Percentiles rank a stretch among this genome's conserved stretches.
Evolutionary conservation across 2,888 invertebrate species (phyloP).

Genomic region (Magallana nippona): DNA sequence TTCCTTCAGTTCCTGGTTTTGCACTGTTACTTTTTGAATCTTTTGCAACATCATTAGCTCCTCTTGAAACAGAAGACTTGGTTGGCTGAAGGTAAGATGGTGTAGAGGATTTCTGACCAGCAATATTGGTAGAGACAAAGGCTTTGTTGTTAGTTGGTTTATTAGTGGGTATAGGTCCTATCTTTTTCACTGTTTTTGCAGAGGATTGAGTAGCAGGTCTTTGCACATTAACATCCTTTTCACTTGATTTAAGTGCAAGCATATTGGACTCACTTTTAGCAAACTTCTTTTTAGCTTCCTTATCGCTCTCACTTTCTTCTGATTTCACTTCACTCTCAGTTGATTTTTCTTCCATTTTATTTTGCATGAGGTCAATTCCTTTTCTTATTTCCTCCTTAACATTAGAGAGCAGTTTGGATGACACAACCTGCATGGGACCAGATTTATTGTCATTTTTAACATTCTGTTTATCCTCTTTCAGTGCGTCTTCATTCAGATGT

Average conservation of each 20-base stretch:
- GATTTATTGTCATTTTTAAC: background rate
- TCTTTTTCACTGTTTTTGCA: slow-evolving; percentile 33
- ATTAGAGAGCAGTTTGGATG: slow-evolving; percentile 62
- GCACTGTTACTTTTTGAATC: background rate
- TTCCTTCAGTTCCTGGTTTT: background rate
- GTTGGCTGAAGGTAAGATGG: slow-evolving; percentile 42
- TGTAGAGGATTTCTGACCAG: background rate
- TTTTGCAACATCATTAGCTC: slow-evolving; percentile 5
- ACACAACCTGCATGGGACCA: slow-evolving; percentile 57
- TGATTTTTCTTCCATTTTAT: slow-evolving; percentile 36
- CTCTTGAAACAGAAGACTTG: slow-evolving; percentile 34
- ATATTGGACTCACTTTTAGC: slow-evolving; percentile 43
- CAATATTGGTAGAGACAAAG: slow-evolving; percentile 25
- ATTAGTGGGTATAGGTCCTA: background rate
- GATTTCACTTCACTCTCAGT: slow-evolving; percentile 18
- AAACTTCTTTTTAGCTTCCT: slow-evolving; percentile 22
- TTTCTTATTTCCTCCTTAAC: slow-evolving; percentile 53
- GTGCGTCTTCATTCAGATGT: background rate
- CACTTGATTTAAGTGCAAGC: background rate
- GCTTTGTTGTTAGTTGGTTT: slow-evolving; percentile 24
- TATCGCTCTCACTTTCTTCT: slow-evolving; percentile 1
- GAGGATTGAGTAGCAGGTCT: slow-evolving; percentile 32
- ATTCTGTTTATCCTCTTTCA: slow-evolving; percentile 1
- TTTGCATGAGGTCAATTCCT: slow-evolving; percentile 39
- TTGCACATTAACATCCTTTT: background rate